A percentile compares a stretch with the other conserved stretches of the same genome.
Conservation (phyloP, 2,113 vertebrate genomes). For the Nothoprocta pentlandii region DNA sequence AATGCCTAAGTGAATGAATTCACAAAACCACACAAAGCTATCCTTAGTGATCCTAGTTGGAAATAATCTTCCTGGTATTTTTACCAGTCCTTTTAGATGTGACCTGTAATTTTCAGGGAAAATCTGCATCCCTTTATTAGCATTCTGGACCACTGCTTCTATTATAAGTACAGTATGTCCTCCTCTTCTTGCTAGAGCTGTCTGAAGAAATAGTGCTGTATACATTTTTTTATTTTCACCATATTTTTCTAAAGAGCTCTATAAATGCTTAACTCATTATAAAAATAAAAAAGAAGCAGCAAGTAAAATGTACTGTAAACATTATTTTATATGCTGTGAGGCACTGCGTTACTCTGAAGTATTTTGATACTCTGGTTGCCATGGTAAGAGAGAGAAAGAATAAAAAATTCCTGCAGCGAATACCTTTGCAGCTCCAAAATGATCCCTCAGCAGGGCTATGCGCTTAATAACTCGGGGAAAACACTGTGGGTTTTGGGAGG, state of each 20-base stretch:
- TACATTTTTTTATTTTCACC: background rate
- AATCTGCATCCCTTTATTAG: background rate
- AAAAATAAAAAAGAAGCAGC: background rate
- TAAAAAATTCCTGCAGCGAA: conserved; percentile 50
- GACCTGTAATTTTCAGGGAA: background rate
- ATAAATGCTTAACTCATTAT: background rate
- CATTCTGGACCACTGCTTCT: background rate
- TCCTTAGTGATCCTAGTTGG: background rate
- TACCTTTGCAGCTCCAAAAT: conserved; percentile 59
- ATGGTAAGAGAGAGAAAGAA: conserved; percentile 58
- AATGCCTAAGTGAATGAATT: background rate
- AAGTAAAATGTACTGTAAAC: conserved; percentile 10
- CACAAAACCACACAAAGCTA: background rate
- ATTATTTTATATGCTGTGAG: background rate
- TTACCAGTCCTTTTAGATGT: background rate
- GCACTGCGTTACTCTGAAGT: conserved; percentile 18
- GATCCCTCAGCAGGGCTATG: conserved; percentile 32
- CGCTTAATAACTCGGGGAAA: conserved; percentile 57
- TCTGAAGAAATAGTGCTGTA: background rate
- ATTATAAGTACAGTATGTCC: background rate
- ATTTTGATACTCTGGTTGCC: conserved; percentile 43
- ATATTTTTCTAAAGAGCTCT: background rate
- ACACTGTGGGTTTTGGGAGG: background rate
- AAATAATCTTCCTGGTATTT: background rate
- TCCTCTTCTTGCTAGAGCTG: background rate